Evolutionary conservation across 2,888 invertebrate genomes (phyloP), one percentile per base, ranked within the genome.

Genomic region (Acronicta leporina): DNA sequence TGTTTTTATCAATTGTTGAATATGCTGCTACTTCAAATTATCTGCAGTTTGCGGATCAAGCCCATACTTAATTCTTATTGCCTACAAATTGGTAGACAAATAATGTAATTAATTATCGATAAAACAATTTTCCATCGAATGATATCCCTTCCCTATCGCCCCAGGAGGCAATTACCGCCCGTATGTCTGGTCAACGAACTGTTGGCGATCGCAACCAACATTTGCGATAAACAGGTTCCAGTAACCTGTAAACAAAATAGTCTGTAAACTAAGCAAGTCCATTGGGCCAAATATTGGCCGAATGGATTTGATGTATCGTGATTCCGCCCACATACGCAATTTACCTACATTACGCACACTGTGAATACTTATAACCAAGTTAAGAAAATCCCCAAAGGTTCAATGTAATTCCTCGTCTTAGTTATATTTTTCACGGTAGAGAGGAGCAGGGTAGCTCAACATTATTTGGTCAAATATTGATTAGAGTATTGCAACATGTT

Each of bases 161-260:
- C 79, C 73, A 72, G 86, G 86, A 79, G 72, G 80, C 79, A 79
- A 84, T 83, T 82, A 83, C 75, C 68, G 77, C 81, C 80, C 80
- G 81, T 77, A 83, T 77, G 79, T 77, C 73, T 80, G 84, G 82
- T 82, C 87, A 80, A 68, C 53, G 84, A 87, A 75, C 84, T 40
- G 52, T 61, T 62, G 64, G 58, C 64, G 55, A 61, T 35, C 51
- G 58, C 47, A 44, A 43, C 64, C 62, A 70, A 77, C 40, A 27
- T 62, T 67, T 51, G 58, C 40, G 53, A 46, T 50, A 53, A 64
- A 56, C 46, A 53, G 33, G 11, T 66, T 20, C 11, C 33, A 15
- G 41, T 51, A 54, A 54, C 20, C 2, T 38, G 27, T 50, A 49
- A 35, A 40, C 15, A 54, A 48, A 58, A 48, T 44, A 0, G 44